These are phyloP conservation scores for Neoaliturus tenellus DNA, from an alignment of 2,888 invertebrate species.

Conservation along the genomic window DNA sequence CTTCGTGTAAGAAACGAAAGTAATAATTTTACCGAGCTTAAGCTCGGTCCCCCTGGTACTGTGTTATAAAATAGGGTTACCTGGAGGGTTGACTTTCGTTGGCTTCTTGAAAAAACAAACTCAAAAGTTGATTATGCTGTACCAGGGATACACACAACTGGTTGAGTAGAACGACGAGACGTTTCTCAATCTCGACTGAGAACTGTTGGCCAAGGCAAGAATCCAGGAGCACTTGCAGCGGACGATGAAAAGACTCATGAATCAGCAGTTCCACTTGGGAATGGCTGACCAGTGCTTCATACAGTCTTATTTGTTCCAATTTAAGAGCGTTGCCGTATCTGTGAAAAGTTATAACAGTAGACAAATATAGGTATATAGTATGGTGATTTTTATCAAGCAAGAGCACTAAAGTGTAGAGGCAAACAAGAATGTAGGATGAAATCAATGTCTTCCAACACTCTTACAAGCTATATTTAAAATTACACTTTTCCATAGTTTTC, in stretches of 20 bases:
- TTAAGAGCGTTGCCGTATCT: conserved; percentile 90
- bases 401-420: too few relatives aligned
- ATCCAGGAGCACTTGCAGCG: conserved; percentile 88
- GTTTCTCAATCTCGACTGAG: conserved; percentile 88
- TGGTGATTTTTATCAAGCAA: too few relatives aligned
- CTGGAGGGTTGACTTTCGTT: conserved; percentile 57
- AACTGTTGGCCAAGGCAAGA: conserved; percentile 87
- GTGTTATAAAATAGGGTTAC: too few relatives aligned
- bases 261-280: conserved; percentile 89
- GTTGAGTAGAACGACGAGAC: conserved; percentile 90
- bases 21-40: too few relatives aligned
- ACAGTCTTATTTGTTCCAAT: conserved; percentile 91
- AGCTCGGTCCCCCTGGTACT: too few relatives aligned
- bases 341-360: too few relatives aligned
- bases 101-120: conserved; percentile 83
- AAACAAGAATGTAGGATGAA: too few relatives aligned
- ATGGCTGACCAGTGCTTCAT: conserved; percentile 89
- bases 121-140: conserved; percentile 91
- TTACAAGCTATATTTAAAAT: too few relatives aligned
- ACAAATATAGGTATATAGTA: too few relatives aligned
- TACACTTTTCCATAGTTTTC: too few relatives aligned
- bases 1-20: too few relatives aligned
- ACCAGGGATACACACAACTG: conserved; percentile 94
- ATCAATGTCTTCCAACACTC: too few relatives aligned
- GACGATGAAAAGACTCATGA: conserved; percentile 92